Percentiles rank a stretch among this genome's conserved stretches.
phyloP scores from a whole-genome alignment of 1,140 invertebrate genomes.

The Diachasmimorpha longicaudata region DNA sequence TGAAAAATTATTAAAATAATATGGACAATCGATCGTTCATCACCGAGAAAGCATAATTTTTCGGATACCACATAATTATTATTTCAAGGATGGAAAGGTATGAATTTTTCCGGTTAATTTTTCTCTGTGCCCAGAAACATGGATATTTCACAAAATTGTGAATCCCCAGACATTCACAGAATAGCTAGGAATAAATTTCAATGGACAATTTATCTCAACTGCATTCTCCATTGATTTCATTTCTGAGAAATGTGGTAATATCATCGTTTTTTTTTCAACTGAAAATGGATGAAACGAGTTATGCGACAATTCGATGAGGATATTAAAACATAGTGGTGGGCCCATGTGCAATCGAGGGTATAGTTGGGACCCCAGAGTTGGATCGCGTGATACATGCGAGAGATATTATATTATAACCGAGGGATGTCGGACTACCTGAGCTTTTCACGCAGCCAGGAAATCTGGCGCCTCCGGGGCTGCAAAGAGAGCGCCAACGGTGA shows the following conservation, averaged over 20 bases:
- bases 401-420: conserved; percentile 18
- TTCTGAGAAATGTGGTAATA: background rate
- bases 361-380: background rate
- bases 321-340: conserved; percentile 1
- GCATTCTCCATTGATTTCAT: background rate
- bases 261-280: background rate
- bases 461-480: conserved; percentile 25
- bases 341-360: background rate
- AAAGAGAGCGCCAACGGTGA: conserved; percentile 7
- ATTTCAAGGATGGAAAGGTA: too few species aligned
- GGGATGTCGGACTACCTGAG: conserved; percentile 21
- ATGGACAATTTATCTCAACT: background rate
- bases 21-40: background rate
- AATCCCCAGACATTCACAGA: too few species aligned
- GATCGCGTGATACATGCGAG: conserved; percentile 32
- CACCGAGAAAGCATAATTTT: background rate
- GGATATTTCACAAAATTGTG: background rate
- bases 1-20: background rate
- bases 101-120: background rate
- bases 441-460: conserved; percentile 28
- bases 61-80: too few species aligned
- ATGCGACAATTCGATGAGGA: conserved; percentile 7
- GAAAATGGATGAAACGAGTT: conserved; percentile 5
- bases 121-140: background rate
- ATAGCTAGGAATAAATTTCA: too few species aligned